A percentile compares a stretch with the other conserved stretches of the same genome.
Conservation (phyloP, 2,797 vertebrate species). For the Gephyroberyx darwinii region DNA sequence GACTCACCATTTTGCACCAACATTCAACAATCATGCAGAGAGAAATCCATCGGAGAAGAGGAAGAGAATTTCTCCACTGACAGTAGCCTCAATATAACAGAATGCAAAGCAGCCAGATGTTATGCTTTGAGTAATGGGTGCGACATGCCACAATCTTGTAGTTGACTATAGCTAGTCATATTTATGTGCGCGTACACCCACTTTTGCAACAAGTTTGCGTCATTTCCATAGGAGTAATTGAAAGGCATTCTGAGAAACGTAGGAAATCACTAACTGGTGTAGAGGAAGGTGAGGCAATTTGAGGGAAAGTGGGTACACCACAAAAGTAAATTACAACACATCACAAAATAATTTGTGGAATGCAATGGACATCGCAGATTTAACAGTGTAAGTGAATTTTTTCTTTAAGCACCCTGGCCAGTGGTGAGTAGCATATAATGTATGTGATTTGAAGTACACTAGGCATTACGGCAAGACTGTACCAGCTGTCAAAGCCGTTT, state of each 20-base stretch:
- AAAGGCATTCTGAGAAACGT: neutral
- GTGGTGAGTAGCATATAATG: too few species aligned
- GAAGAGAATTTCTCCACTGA: neutral
- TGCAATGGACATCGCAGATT: too few species aligned
- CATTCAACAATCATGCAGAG: neutral
- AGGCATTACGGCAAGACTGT: too few species aligned
- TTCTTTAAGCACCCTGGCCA: too few species aligned
- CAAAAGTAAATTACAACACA: neutral
- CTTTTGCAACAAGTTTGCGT: too few species aligned
- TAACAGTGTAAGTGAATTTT: too few species aligned
- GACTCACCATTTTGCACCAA: constrained; percentile 2
- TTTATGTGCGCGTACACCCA: too few species aligned
- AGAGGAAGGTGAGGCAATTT: neutral
- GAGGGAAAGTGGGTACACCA: neutral
- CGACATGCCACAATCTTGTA: constrained; percentile 2
- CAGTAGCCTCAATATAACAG: constrained; percentile 2
- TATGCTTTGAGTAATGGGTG: constrained; percentile 12
- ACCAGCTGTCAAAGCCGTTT: too few species aligned
- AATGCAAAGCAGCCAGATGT: constrained; percentile 2
- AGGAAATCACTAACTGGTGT: constrained; percentile 34
- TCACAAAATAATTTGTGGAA: too few species aligned
- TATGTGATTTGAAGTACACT: too few species aligned
- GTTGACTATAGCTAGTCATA: constrained; percentile 5
- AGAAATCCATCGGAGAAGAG: constrained; percentile 25
- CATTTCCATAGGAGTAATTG: too few species aligned